Evolutionary conservation across 2,888 invertebrate genomes (phyloP).

Genomic region (Germaria angustata): DNA sequence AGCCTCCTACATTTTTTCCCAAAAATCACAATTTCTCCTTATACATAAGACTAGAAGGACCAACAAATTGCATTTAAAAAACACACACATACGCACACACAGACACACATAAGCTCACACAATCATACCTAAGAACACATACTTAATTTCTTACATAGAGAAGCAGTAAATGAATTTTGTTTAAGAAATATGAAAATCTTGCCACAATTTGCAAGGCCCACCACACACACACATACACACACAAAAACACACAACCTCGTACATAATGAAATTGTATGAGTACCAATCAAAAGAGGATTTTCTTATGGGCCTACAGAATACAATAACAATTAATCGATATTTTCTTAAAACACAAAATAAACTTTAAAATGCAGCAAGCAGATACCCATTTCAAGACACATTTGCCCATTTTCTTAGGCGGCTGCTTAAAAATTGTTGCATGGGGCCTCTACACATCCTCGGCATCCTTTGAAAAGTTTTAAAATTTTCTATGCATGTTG

Average conservation of each 20-base stretch:
- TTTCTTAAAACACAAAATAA: slow-evolving; percentile 48
- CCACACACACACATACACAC: slow-evolving; percentile 13
- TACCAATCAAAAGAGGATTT: slow-evolving; percentile 52
- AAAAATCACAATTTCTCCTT: not conserved
- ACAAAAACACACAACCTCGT: not conserved
- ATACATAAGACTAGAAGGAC: not conserved
- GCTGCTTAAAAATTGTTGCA: slow-evolving; percentile 1
- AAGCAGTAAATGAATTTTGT: slow-evolving; percentile 33
- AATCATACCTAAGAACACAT: not conserved
- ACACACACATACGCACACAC: not conserved
- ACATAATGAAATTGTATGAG: slow-evolving; percentile 18
- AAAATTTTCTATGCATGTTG: slow-evolving; percentile 18
- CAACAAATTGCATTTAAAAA: not conserved
- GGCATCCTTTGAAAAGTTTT: not conserved
- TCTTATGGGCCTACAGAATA: slow-evolving; percentile 41
- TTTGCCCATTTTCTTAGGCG: slow-evolving; percentile 19
- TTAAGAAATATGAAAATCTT: slow-evolving; percentile 54
- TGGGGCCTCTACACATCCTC: not conserved
- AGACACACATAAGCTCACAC: not conserved
- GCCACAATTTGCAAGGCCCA: too few species aligned
- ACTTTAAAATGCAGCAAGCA: slow-evolving; percentile 26
- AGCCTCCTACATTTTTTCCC: not conserved
- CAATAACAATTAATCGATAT: slow-evolving; percentile 57
- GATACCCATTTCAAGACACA: too few species aligned
- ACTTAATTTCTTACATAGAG: not conserved